Evolutionary conservation across 1,140 invertebrate species (phyloP).

Genomic region (Microplitis mediator): DNA sequence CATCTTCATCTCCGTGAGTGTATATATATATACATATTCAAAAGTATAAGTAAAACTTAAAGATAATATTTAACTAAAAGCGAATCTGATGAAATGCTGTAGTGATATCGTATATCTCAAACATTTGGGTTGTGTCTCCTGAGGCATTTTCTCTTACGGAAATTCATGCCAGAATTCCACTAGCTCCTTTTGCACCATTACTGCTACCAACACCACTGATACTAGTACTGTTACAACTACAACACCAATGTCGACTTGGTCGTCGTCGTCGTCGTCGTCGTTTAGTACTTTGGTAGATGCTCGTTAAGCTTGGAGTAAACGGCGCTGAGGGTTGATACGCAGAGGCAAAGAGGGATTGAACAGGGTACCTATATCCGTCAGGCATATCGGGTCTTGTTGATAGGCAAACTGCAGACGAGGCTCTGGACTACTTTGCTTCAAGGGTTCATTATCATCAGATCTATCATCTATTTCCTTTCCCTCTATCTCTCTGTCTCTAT

Average conservation of each 20-base stretch:
- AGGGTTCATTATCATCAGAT: slow-evolving; percentile 22
- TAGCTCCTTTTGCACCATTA: not conserved
- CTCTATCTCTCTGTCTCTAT: not conserved
- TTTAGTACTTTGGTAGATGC: slow-evolving; percentile 8
- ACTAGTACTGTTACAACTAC: not conserved
- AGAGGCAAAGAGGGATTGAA: not conserved
- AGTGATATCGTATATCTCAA: slow-evolving; percentile 3
- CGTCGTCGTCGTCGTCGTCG: not conserved
- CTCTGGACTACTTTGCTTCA: slow-evolving; percentile 3
- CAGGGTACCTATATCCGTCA: slow-evolving; percentile 25
- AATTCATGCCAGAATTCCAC: slow-evolving; percentile 22
- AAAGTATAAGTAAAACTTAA: not conserved
- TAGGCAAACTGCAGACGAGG: slow-evolving; percentile 1
- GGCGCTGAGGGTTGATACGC: not conserved
- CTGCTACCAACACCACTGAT: not conserved
- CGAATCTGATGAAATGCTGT: slow-evolving; percentile 10
- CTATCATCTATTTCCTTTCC: not conserved
- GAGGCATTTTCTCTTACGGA: slow-evolving; percentile 24
- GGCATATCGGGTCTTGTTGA: slow-evolving; percentile 28
- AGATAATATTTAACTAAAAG: slow-evolving; percentile 9
- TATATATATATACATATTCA: no score
- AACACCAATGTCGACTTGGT: no score
- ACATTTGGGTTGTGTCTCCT: slow-evolving; percentile 8
- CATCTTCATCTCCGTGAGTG: no score
- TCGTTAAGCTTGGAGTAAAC: slow-evolving; percentile 6